phyloP scores from a whole-genome alignment of 2,797 vertebrate genomes.

The Huso huso region DNA sequence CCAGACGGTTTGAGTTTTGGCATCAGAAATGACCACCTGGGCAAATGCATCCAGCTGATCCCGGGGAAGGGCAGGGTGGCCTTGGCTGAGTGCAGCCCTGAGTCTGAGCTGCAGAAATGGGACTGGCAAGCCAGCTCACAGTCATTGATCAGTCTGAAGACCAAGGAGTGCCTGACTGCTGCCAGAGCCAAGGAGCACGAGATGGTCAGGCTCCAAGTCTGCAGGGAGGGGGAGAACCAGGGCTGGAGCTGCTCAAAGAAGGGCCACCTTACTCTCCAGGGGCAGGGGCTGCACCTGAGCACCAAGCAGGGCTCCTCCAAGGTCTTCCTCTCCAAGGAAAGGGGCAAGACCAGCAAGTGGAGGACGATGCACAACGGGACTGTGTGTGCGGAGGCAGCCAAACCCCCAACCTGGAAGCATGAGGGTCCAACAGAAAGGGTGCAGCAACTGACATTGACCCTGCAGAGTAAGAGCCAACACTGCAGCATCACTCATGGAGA shows the following conservation, averaged over 20 bases:
- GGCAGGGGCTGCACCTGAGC: constrained; percentile 63
- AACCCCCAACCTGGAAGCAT: constrained; percentile 18
- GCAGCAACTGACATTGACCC: constrained; percentile 18
- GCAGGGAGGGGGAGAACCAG: constrained; percentile 49
- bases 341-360: constrained; percentile 75
- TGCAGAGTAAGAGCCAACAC: constrained; percentile 32
- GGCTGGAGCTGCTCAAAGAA: constrained; percentile 72
- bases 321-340: constrained; percentile 63
- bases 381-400: constrained; percentile 49
- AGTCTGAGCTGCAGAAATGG: constrained; percentile 59
- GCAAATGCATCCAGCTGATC: constrained; percentile 54
- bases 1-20: constrained; percentile 51
- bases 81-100: constrained; percentile 48
- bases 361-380: constrained; percentile 53
- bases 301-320: constrained; percentile 52
- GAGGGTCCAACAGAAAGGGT: constrained; percentile 8
- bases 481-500: neutral
- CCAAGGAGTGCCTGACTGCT: constrained; percentile 59
- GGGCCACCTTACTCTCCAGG: constrained; percentile 62
- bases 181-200: constrained; percentile 38
- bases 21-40: constrained; percentile 64
- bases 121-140: constrained; percentile 45
- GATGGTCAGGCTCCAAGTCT: constrained; percentile 53
- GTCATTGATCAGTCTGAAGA: constrained; percentile 51
- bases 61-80: constrained; percentile 34